Percentiles rank a stretch among this genome's conserved stretches.
These are phyloP conservation scores for Phengaris arion DNA, from an alignment of 2,888 invertebrate species.

Conservation along the genomic window DNA sequence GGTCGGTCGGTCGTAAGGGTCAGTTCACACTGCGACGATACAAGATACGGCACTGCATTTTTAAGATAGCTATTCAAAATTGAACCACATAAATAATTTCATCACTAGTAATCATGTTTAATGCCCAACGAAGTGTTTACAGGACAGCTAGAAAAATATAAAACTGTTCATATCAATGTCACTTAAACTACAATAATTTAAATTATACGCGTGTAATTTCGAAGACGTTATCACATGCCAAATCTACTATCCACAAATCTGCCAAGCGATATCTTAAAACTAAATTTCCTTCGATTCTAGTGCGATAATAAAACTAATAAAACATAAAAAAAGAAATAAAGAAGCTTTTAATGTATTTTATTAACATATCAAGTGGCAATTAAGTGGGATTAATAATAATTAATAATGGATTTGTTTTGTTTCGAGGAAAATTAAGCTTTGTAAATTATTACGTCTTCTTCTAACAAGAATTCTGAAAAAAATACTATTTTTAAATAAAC, in stretches of 20 bases:
- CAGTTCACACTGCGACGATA: too few species aligned
- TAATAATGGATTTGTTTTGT: conserved; percentile 10
- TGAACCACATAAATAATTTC: too few species aligned
- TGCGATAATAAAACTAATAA: not conserved
- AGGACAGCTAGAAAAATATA: not conserved
- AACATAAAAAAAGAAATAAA: conserved; percentile 9
- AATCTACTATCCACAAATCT: not conserved
- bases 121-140: too few species aligned
- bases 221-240: not conserved
- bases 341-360: not conserved
- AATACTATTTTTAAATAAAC: not conserved
- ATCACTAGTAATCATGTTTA: too few species aligned
- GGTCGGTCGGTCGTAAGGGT: too few species aligned
- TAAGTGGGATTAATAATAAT: conserved; percentile 14
- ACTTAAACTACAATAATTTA: not conserved
- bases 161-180: not conserved
- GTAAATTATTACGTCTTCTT: not conserved
- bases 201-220: not conserved
- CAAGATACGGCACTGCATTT: too few species aligned
- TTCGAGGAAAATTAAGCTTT: not conserved
- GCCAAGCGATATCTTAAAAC: not conserved
- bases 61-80: too few species aligned
- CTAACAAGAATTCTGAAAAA: not conserved
- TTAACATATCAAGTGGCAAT: not conserved
- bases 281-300: not conserved